Percentiles rank a stretch among this genome's conserved stretches.
Evolutionary conservation across 92 coral and sea anemone species (phyloP).

Genomic region (Pocillopora meandrina): DNA sequence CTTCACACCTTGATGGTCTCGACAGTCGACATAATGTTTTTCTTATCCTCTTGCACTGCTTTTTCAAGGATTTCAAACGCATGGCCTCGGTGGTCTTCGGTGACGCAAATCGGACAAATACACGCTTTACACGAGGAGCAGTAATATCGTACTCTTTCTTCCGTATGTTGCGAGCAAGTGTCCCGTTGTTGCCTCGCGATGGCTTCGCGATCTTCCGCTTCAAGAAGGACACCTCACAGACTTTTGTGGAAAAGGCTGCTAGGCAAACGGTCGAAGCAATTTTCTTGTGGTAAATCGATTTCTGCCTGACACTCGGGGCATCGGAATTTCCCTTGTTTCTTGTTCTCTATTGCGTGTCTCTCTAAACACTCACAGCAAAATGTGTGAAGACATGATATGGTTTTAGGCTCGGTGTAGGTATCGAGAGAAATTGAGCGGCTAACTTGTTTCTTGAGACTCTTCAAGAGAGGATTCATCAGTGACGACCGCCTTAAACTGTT

Average conservation of each 20-base stretch:
- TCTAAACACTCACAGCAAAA: too few species aligned
- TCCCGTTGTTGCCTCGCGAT: neutral
- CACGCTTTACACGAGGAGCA: slow-evolving; percentile 11
- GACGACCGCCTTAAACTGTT: too few species aligned
- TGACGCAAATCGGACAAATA: slow-evolving; percentile 10
- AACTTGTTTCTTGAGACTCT: too few species aligned
- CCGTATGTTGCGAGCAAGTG: slow-evolving; percentile 10
- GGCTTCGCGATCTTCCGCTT: slow-evolving; percentile 24
- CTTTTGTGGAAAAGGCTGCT: neutral
- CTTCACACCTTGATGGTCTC: slow-evolving; percentile 2
- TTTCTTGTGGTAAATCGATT: slow-evolving; percentile 4
- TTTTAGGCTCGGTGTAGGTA: too few species aligned
- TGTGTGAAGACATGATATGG: too few species aligned
- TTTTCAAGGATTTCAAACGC: slow-evolving; percentile 5
- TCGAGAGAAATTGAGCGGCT: slow-evolving; percentile 10
- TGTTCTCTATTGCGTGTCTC: too few species aligned
- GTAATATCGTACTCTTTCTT: neutral
- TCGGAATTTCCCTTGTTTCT: too few species aligned
- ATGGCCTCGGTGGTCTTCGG: neutral
- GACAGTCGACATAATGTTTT: neutral
- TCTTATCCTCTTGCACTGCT: neutral
- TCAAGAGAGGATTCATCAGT: too few species aligned
- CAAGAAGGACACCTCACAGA: slow-evolving; percentile 4
- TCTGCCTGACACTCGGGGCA: neutral
- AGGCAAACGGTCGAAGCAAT: neutral